Percentiles rank a stretch among this genome's conserved stretches.
Evolutionary conservation across 2,888 invertebrate species (phyloP).

Genomic region (Lymantria dispar): DNA sequence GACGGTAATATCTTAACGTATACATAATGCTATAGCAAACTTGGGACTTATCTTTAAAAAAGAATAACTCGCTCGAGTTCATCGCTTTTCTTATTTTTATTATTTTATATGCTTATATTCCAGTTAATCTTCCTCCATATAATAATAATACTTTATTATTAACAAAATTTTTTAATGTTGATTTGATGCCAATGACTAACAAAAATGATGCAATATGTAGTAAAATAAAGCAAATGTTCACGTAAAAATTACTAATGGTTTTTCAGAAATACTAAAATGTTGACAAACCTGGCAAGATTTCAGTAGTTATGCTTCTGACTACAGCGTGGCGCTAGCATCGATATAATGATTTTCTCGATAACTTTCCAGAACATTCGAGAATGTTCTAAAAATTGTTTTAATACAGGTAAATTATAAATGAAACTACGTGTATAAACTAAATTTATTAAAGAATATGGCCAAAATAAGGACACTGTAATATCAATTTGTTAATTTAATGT

Average conservation of each 20-base stretch:
- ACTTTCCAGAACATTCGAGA: slow-evolving; percentile 60
- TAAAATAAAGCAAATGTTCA: not conserved
- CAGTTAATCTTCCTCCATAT: too few species aligned
- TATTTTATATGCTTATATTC: too few species aligned
- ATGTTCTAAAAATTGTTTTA: slow-evolving; percentile 39
- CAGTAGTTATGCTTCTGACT: slow-evolving; percentile 37
- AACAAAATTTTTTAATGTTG: too few species aligned
- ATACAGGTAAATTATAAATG: slow-evolving; percentile 23
- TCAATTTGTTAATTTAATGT: slow-evolving; percentile 14
- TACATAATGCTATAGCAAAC: too few species aligned
- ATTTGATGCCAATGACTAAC: too few species aligned
- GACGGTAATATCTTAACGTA: too few species aligned
- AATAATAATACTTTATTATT: too few species aligned
- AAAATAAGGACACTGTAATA: not conserved
- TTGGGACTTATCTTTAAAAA: too few species aligned
- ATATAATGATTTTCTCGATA: slow-evolving; percentile 17
- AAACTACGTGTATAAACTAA: slow-evolving; percentile 11
- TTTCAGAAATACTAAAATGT: slow-evolving; percentile 41
- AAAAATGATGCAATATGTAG: too few species aligned
- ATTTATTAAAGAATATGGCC: not conserved
- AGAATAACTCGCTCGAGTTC: too few species aligned
- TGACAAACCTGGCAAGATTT: slow-evolving; percentile 24
- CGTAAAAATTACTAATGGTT: not conserved
- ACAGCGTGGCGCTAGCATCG: slow-evolving; percentile 35
- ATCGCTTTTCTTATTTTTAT: too few species aligned